Evolutionary conservation across 2,113 vertebrate genomes (phyloP).

Genomic region (Platichthys flesus): DNA sequence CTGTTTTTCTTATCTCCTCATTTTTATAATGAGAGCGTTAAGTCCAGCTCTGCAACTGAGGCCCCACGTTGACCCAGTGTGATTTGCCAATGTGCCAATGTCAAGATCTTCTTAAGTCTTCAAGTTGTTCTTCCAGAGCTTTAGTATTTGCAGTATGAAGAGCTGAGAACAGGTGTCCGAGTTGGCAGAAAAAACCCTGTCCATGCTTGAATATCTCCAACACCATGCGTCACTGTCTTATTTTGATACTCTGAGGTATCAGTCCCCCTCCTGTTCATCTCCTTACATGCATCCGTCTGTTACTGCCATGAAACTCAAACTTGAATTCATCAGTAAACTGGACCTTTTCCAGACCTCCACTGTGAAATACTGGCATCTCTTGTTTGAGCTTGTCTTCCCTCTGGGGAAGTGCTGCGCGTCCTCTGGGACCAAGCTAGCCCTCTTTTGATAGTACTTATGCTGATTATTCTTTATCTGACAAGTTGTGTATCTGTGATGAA

Average conservation of each 20-base stretch:
- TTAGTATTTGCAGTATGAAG: background rate
- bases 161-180: background rate
- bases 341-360: background rate
- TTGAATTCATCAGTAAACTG: background rate
- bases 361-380: background rate
- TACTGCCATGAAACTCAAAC: constrained; percentile 7
- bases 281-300: background rate
- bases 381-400: background rate
- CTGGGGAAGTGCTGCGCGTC: background rate
- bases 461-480: constrained; percentile 4
- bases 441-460: constrained; percentile 1
- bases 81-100: background rate
- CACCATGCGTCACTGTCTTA: constrained; percentile 3
- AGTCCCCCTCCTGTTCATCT: background rate
- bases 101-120: background rate
- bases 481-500: constrained; percentile 5
- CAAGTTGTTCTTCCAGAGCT: background rate
- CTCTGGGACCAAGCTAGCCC: background rate
- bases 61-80: background rate
- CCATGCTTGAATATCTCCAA: background rate
- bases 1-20: background rate
- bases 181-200: background rate
- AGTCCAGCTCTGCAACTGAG: background rate
- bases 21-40: background rate
- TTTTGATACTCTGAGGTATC: background rate